These are phyloP conservation scores for Pangasius larnaudii DNA, from an alignment of 2,797 vertebrate genomes.

Conservation along the genomic window DNA sequence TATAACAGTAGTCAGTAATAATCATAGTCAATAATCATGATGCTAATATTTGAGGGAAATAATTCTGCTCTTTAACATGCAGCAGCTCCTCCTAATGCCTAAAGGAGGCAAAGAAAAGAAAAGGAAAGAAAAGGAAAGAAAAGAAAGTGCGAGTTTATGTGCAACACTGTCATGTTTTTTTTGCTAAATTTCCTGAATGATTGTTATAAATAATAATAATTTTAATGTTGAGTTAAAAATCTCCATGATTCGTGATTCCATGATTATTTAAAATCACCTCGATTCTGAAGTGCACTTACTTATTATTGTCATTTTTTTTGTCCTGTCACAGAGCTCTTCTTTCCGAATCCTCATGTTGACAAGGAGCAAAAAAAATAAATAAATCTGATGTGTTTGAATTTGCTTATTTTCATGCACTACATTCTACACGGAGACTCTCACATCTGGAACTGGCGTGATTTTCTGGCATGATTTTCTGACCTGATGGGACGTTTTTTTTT, in stretches of 20 bases:
- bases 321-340: too few species aligned
- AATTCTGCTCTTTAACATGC: background rate
- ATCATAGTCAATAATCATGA: background rate
- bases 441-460: background rate
- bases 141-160: background rate
- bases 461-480: background rate
- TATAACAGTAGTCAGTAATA: background rate
- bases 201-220: background rate
- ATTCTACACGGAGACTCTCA: background rate
- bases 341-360: background rate
- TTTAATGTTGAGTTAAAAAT: background rate
- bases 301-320: too few species aligned
- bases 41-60: background rate
- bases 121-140: background rate
- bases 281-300: too few species aligned
- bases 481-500: background rate
- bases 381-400: too few species aligned
- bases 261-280: background rate
- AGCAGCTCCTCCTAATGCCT: background rate
- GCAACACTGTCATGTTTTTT: background rate
- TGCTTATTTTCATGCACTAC: too few species aligned
- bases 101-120: background rate
- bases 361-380: too few species aligned
- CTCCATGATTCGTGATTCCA: too few species aligned
- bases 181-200: background rate